Percentiles rank a stretch among this genome's conserved stretches.
These are phyloP conservation scores for Macroteleia sp. DNA, from an alignment of 2,888 invertebrate species.

Conservation along the genomic window DNA sequence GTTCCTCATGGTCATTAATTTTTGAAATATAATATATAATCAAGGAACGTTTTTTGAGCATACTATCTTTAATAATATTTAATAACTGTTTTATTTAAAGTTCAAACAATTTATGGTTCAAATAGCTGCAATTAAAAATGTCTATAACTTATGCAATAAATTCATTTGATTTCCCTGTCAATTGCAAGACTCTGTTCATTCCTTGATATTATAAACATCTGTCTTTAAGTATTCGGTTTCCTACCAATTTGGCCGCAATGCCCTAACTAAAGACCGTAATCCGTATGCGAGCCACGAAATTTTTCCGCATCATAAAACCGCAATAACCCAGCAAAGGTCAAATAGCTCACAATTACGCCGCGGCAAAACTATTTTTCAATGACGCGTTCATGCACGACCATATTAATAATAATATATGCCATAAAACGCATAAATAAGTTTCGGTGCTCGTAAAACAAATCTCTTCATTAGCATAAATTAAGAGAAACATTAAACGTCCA, in stretches of 20 bases:
- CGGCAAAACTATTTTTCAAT: slow-evolving; percentile 42
- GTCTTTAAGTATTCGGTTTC: too few species aligned
- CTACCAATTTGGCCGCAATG: slow-evolving; percentile 27
- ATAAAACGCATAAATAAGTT: slow-evolving; percentile 34
- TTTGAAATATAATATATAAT: too few species aligned
- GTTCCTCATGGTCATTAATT: too few species aligned
- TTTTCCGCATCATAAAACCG: slow-evolving; percentile 39
- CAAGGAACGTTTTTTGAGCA: too few species aligned
- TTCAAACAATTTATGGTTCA: too few species aligned
- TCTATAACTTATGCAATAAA: too few species aligned
- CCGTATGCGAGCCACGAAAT: slow-evolving; percentile 41
- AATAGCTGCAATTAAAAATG: too few species aligned
- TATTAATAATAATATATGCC: slow-evolving; percentile 38
- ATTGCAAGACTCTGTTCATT: too few species aligned
- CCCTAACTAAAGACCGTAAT: slow-evolving; percentile 30
- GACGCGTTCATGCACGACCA: slow-evolving; percentile 33
- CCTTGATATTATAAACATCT: too few species aligned
- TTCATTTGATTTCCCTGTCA: too few species aligned
- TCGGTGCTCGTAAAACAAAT: slow-evolving; percentile 23
- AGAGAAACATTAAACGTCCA: slow-evolving; percentile 9
- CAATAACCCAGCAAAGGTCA: slow-evolving; percentile 35
- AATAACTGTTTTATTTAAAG: too few species aligned
- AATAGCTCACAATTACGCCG: slow-evolving; percentile 23
- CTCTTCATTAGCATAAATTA: slow-evolving; percentile 51
- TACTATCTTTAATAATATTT: too few species aligned